Base-by-base conservation (phyloP, 2,113 vertebrate species). In the Vulpes ferrilata region DNA sequence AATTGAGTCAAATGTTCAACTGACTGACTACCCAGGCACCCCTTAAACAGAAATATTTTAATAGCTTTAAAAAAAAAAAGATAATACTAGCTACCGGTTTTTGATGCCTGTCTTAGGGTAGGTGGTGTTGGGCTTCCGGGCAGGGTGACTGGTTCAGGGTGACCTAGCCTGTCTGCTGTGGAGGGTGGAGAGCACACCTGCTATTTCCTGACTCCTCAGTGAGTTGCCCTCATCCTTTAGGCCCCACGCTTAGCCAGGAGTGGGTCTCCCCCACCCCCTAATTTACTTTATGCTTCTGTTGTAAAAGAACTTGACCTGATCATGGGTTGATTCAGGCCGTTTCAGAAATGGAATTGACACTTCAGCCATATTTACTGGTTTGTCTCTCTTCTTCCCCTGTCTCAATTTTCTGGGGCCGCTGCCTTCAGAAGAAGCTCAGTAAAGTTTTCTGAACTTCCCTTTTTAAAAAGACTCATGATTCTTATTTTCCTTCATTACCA, bases 401-500 rank as follows among this genome's bases (percentile, higher is more conserved):
- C 1, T 35, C 11, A 48, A 67, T 91, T 15, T 23, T 87, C 1
- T 55, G 16, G 7, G 48, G 22, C 11, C 60, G 25, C 13, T 88
- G 59, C 23, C 25, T 81, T 81, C 23, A 80, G 55, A 81, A 92
- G 92, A 32, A 74, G 64, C 19, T 74, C 60, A 88, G 16, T 64
- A 43, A 55, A 57, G 13, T 81, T 95, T 80, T 95, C 69, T 76
- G 27, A 88, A 65, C 60, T 80, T 96, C 30, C 79, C 30, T 87
- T 84, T 88, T 65, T 43, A 3, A 53, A 79, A 80, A 32, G 83
- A n/a, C 38, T 53, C 13, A 25, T 25, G 35, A n/a, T 51, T 87
- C 92, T 94, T 93, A 51, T 83, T 88, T 96, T 95, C 35, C 53
- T 88, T 64, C 60, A 19, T 76, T 87, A 84, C 64, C 51, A 95